A percentile compares a stretch with the other conserved stretches of the same genome.
These are phyloP conservation scores for Lates japonicus DNA, from an alignment of 2,797 vertebrate genomes.

Conservation along the genomic window DNA sequence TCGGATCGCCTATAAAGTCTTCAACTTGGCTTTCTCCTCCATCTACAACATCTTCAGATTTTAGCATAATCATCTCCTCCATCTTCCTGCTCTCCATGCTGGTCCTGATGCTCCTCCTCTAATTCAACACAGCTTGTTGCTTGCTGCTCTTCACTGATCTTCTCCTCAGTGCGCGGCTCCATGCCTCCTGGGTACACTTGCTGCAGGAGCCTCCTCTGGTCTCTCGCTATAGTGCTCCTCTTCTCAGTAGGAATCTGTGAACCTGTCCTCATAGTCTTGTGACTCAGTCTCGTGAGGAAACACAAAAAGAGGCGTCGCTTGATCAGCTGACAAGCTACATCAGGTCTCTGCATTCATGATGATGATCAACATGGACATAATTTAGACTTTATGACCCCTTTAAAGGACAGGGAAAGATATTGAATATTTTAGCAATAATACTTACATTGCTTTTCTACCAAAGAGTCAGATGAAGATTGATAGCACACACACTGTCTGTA, in stretches of 20 bases:
- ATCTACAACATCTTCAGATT: slow-evolving; percentile 35
- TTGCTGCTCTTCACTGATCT: slow-evolving; percentile 41
- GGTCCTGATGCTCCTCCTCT: slow-evolving; percentile 65
- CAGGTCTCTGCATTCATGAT: neutral
- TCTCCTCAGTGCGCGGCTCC: slow-evolving; percentile 52
- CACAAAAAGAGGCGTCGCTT: slow-evolving; percentile 16
- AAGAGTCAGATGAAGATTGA: neutral
- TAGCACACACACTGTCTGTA: neutral
- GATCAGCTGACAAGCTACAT: neutral
- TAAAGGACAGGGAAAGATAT: neutral
- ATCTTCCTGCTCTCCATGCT: slow-evolving; percentile 52
- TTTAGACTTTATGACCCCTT: neutral
- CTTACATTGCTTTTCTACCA: neutral
- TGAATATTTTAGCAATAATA: neutral
- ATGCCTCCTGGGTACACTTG: slow-evolving; percentile 63
- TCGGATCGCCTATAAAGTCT: slow-evolving; percentile 50
- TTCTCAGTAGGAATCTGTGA: slow-evolving; percentile 86
- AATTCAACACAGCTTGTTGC: slow-evolving; percentile 36
- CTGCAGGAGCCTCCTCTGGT: slow-evolving; percentile 64
- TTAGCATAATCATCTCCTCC: slow-evolving; percentile 53
- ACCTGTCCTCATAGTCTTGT: slow-evolving; percentile 95
- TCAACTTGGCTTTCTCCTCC: slow-evolving; percentile 41
- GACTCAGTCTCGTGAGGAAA: slow-evolving; percentile 86
- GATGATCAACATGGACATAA: neutral
- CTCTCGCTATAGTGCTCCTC: slow-evolving; percentile 57